Percentiles rank a stretch among this genome's conserved stretches.
phyloP scores from a whole-genome alignment of 2,888 invertebrate species.

The Cremastinae sp. region DNA sequence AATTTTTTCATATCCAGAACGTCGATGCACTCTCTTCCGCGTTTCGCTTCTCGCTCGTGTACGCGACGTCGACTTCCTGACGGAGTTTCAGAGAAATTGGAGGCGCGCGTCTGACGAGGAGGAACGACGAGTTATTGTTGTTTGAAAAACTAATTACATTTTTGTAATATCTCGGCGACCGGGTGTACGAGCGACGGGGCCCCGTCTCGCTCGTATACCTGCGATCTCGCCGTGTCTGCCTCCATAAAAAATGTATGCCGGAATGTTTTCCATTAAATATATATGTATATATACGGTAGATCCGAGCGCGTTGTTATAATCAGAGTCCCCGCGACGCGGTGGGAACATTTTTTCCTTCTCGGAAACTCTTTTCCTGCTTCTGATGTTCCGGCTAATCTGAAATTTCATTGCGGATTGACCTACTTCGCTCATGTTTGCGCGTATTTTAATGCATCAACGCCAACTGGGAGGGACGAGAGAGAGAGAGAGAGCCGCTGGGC shows the following conservation, averaged over 20 bases:
- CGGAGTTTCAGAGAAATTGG: conserved; percentile 20
- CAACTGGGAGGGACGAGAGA: neutral
- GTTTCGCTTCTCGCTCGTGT: neutral
- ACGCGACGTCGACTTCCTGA: conserved; percentile 20
- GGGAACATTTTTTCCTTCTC: conserved; percentile 18
- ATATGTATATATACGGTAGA: too few relatives aligned
- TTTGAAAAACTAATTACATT: conserved; percentile 55
- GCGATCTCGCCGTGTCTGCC: neutral
- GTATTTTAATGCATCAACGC: neutral
- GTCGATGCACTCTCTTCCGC: too few relatives aligned
- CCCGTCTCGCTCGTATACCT: too few relatives aligned
- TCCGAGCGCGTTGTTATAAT: conserved; percentile 40
- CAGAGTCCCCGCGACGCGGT: conserved; percentile 10
- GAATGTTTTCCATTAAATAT: conserved; percentile 23
- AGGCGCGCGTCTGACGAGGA: neutral
- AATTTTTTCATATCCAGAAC: too few relatives aligned
- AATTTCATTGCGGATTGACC: conserved; percentile 51
- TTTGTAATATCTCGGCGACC: conserved; percentile 36
- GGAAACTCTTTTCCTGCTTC: neutral
- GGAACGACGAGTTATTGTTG: conserved; percentile 36
- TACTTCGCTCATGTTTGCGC: conserved; percentile 35
- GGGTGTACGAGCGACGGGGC: conserved; percentile 4
- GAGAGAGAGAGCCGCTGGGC: neutral
- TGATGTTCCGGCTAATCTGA: conserved; percentile 48
- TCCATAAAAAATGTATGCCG: conserved; percentile 20